Base-by-base conservation (phyloP, 1,140 invertebrate species). In the Drosophila ogumai region DNA sequence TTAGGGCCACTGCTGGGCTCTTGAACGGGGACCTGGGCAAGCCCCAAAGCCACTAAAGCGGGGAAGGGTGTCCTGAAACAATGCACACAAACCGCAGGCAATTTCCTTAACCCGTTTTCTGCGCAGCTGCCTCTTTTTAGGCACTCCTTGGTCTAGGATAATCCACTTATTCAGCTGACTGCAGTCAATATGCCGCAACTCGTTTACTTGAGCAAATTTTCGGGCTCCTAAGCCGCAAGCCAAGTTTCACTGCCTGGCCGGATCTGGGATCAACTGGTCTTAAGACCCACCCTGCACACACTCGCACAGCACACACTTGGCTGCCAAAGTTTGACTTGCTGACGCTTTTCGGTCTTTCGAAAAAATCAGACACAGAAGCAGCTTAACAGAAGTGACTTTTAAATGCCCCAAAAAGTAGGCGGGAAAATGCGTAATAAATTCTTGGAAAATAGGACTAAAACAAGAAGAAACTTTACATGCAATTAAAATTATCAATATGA, bases 161-260 rank as follows among this genome's bases (percentile, higher is more conserved):
- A 77, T 76, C 75, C 63, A 77, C 75, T 77, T 77, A 76, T 46
- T 66, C 54, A 75, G 61, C 72, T 66, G 72, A 61, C 63, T 80
- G 77, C 77, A 57, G 66, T 73, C 65, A 76, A 76, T 76, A 66
- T 72, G 49, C 52, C 79, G 59, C 79, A 81, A 73, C 74, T 81
- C 58, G 79, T 73, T 81, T 67, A 78, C 58, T 82, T 82, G 69
- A 47, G 52, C 67, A 82, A 82, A 82, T 82, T 82, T 81, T 64
- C 49, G 63, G 64, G 64, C n/a, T 47, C 61, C 67, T 68, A 78
- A 82, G 74, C 79, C 74, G 59, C 68, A 68, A 41, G 41, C 67
- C 64, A 82, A 68, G 73, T 81, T 81, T 67, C 38, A n/a, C 80
- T n/a, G n/a, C n/a, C n/a, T n/a, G n/a, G n/a, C n/a, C n/a, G n/a